phyloP scores from a whole-genome alignment of 2,797 vertebrate species.

The Acropternis orthonyx region DNA sequence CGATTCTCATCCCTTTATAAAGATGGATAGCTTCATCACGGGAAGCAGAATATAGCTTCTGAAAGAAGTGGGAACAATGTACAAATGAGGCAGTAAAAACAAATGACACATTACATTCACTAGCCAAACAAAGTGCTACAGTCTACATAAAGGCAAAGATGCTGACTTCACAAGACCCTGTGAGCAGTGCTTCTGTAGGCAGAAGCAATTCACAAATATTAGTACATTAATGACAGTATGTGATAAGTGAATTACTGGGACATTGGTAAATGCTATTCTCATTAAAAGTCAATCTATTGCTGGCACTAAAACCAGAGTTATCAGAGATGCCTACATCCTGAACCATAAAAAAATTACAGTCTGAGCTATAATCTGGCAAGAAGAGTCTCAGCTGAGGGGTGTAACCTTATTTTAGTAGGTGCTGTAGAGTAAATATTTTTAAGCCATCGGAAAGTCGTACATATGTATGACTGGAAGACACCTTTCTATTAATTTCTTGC shows the following conservation, averaged over 20 bases:
- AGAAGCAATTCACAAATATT: slow-evolving; percentile 30
- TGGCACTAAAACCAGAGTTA: slow-evolving; percentile 52
- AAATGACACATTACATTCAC: slow-evolving; percentile 68
- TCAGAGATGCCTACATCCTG: slow-evolving; percentile 23
- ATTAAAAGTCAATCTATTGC: slow-evolving; percentile 53
- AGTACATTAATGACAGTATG: slow-evolving; percentile 42
- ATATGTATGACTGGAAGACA: not conserved
- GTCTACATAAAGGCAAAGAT: slow-evolving; percentile 49
- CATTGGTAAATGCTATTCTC: slow-evolving; percentile 17
- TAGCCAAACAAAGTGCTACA: slow-evolving; percentile 64
- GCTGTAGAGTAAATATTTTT: not conserved
- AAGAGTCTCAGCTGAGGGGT: slow-evolving; percentile 10
- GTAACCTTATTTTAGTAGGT: slow-evolving; percentile 47
- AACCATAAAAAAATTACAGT: slow-evolving; percentile 16
- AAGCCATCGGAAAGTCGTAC: not conserved
- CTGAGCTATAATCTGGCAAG: slow-evolving; percentile 47
- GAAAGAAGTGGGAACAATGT: slow-evolving; percentile 42
- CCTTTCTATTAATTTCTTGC: not conserved
- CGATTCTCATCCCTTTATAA: slow-evolving; percentile 34
- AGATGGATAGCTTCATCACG: slow-evolving; percentile 24
- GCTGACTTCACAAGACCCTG: slow-evolving; percentile 61
- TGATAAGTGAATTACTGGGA: slow-evolving; percentile 29
- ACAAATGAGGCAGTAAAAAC: slow-evolving; percentile 70
- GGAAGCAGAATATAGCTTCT: slow-evolving; percentile 13
- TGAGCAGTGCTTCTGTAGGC: slow-evolving; percentile 16